Base-by-base conservation (phyloP, 2,888 invertebrate genomes). In the Norana najaformis region DNA sequence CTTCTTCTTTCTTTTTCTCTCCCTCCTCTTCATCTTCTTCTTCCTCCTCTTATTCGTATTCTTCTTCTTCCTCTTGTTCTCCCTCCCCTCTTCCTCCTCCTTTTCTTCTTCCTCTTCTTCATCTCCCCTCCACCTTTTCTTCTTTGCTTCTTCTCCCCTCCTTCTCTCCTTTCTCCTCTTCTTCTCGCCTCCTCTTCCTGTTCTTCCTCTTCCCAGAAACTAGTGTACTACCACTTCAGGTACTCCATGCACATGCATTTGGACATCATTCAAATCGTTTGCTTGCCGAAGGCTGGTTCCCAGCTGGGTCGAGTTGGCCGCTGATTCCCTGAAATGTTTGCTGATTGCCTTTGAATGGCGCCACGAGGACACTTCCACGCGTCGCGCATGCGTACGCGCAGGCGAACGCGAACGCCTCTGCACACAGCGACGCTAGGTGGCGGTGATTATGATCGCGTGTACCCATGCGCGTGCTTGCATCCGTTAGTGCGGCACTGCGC, bases 281-380 rank as follows among this genome's bases (percentile, higher is more conserved):
- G 36, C 36, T 1, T 30, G 35, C 20, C 85, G 85, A 36, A 85
- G 13, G n/a, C 85, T 85, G 85, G 85, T 85, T 85, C 36, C 85
- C 16, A 35, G 85, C 35, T 23, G 34, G 85, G 16, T 85, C 35
- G 0, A 23, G 5, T n/a, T 14, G 35, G 0, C 35, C 85, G 85
- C 85, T 85, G 85, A 36, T 36, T 85, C 69, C 69, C 69, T 69
- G 69, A 85, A 85, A 14, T 85, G 85, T 85, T 85, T 85, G 85
- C 85, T 8, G 85, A 85, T 85, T 85, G 85, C 35, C 85, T 35
- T 8, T 6, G 35, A 35, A 36, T n/a, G 85, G 35, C 85, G 36
- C 85, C 85, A 85, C 36, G 36, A 85, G 30, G 85, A 37, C 85
- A 37, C 85, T 85, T 35, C 37, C 37, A 8, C 20, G 85, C 36